Conservation (phyloP, 2,797 vertebrate species). For the Okamejei kenojei region DNA sequence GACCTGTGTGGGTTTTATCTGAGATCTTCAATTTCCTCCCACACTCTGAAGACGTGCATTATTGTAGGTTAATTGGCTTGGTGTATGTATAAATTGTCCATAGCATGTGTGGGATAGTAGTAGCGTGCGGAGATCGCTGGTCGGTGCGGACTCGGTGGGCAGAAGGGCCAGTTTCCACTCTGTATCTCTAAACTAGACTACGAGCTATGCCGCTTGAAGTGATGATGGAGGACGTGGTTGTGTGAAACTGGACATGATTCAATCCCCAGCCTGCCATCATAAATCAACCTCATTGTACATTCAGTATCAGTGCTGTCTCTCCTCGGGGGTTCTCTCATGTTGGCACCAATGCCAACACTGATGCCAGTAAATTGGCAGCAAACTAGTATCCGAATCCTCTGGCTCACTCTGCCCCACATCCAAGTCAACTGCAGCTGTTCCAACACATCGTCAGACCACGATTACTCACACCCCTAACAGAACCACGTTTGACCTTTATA, state of each 20-base stretch:
- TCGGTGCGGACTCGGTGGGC: no score
- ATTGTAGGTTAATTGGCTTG: no score
- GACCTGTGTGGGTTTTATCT: no score
- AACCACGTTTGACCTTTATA: background rate
- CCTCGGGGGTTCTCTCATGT: background rate
- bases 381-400: background rate
- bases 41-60: no score
- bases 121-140: no score
- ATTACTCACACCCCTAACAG: background rate
- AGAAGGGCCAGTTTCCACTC: no score
- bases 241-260: background rate
- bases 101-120: no score
- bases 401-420: background rate
- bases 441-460: background rate
- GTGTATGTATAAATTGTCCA: no score
- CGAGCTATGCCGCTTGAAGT: no score
- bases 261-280: background rate
- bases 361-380: conserved; percentile 4
- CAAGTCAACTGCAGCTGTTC: background rate
- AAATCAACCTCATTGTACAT: background rate
- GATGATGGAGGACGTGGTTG: background rate
- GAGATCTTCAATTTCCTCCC: no score
- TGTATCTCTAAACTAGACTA: no score
- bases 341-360: background rate
- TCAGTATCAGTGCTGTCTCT: background rate